These are phyloP conservation scores for Amblyornis subalaris DNA, from an alignment of 2,113 vertebrate species.

Conservation along the genomic window DNA sequence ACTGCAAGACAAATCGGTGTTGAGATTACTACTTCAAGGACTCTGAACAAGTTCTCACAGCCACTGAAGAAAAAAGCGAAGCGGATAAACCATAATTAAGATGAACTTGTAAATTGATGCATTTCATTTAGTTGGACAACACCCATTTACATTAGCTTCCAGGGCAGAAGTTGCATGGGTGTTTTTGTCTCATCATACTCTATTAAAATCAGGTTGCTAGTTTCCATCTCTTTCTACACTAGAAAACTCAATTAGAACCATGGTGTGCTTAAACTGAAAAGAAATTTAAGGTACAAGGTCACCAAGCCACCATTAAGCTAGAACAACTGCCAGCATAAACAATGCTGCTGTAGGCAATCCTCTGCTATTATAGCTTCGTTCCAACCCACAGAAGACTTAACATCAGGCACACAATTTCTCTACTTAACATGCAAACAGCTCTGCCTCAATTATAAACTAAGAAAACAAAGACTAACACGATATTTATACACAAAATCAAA, in stretches of 20 bases:
- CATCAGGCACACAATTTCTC: conserved; percentile 11
- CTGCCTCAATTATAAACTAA: conserved; percentile 28
- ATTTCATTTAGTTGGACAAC: conserved; percentile 34
- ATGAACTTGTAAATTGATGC: conserved; percentile 16
- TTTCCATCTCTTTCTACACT: conserved; percentile 8
- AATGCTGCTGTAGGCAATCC: conserved; percentile 44
- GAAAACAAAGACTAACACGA: not conserved
- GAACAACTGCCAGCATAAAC: conserved; percentile 51
- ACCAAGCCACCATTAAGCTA: conserved; percentile 29
- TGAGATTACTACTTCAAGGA: not conserved
- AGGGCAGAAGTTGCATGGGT: not conserved
- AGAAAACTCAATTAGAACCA: conserved; percentile 16
- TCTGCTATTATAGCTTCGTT: not conserved
- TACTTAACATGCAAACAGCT: conserved; percentile 35
- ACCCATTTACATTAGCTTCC: conserved; percentile 22
- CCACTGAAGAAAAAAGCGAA: not conserved
- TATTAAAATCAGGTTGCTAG: not conserved
- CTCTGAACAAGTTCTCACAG: conserved; percentile 25
- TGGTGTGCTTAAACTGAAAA: not conserved
- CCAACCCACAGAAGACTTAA: conserved; percentile 22
- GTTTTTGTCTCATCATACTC: not conserved
- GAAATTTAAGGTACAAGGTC: conserved; percentile 49
- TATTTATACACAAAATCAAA: conserved; percentile 4
- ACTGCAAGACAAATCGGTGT: not conserved
- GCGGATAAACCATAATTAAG: conserved; percentile 36